These are phyloP conservation scores for Cheilosia soror DNA, from an alignment of 2,888 invertebrate species.

Conservation along the genomic window DNA sequence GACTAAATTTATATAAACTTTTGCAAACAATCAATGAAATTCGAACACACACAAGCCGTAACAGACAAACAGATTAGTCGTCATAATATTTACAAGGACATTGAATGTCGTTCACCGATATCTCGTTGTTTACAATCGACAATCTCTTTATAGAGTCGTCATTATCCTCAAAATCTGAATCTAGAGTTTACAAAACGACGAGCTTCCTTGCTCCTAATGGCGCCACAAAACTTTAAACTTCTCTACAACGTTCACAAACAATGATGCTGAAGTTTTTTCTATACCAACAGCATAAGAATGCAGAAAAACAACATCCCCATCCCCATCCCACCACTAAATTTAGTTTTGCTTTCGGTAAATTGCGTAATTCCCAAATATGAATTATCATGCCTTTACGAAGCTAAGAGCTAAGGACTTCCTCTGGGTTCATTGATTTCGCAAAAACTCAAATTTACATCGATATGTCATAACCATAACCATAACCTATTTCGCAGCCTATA, in stretches of 20 bases:
- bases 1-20: too few species aligned
- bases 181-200: not conserved
- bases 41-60: not conserved
- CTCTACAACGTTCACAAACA: not conserved
- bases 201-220: not conserved
- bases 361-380: too few species aligned
- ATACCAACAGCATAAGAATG: not conserved
- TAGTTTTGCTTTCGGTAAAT: too few species aligned
- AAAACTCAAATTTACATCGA: conserved; percentile 22
- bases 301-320: not conserved
- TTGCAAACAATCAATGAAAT: not conserved
- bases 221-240: not conserved
- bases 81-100: too few species aligned
- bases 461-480: conserved; percentile 14
- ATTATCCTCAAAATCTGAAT: not conserved
- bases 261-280: not conserved
- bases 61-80: not conserved
- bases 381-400: too few species aligned
- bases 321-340: too few species aligned
- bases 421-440: not conserved
- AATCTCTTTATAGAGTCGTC: not conserved
- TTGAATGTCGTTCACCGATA: not conserved
- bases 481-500: conserved; percentile 28
- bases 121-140: not conserved
- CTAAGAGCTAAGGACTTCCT: not conserved